Percentiles rank a stretch among this genome's conserved stretches.
These are phyloP conservation scores for Hippasteria phrygiana DNA, from an alignment of 53 echinoderm and acorn worm genomes.

Conservation along the genomic window DNA sequence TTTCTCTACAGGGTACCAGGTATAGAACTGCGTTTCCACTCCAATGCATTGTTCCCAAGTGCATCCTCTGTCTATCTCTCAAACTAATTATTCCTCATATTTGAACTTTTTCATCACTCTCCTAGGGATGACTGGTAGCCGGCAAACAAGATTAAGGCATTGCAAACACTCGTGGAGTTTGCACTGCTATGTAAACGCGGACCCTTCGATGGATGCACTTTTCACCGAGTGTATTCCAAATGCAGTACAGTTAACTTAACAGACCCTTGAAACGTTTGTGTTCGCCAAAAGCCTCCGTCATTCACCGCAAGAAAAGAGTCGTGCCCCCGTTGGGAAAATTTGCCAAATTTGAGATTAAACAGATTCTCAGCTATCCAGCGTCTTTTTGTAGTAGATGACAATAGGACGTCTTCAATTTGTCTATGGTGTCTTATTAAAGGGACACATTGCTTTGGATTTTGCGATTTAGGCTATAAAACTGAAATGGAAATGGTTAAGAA, in stretches of 20 bases:
- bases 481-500: too few species aligned
- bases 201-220: slow-evolving; percentile 12
- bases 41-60: too few species aligned
- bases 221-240: neutral
- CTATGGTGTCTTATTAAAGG: too few species aligned
- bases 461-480: too few species aligned
- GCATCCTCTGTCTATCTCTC: neutral
- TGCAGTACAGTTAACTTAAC: neutral
- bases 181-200: neutral
- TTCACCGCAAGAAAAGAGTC: neutral
- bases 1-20: too few species aligned
- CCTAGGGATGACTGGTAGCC: neutral
- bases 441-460: too few species aligned
- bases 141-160: slow-evolving; percentile 23
- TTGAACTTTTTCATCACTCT: slow-evolving; percentile 6
- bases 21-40: too few species aligned
- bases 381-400: too few species aligned
- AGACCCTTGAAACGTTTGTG: slow-evolving; percentile 43
- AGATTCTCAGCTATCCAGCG: neutral
- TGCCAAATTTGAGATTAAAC: neutral
- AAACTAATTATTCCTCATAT: slow-evolving; percentile 7
- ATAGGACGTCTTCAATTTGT: too few species aligned
- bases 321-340: neutral
- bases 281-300: slow-evolving; percentile 12
- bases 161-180: neutral